Base-by-base conservation (phyloP, 1,140 invertebrate species). In the Rhynchophorus ferrugineus region DNA sequence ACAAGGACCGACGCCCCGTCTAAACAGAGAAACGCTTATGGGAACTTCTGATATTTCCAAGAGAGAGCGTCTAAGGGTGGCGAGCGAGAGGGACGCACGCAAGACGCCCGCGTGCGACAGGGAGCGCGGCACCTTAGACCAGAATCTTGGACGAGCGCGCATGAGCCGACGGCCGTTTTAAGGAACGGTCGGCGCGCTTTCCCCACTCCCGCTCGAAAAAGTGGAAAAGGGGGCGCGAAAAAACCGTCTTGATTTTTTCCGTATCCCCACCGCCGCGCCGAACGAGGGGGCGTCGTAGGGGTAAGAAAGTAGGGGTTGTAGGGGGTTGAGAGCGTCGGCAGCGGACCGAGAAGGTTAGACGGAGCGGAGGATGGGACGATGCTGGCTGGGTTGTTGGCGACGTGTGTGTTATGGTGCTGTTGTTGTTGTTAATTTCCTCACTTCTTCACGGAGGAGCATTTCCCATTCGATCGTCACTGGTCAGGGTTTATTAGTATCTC, bases 121-220 rank as follows among this genome's bases (percentile, higher is more conserved):
- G 54, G 63, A 68, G 7, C 21, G 45, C 33, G 42, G 51, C 59
- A 63, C 66, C 63, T 68, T 68, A 68, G 66, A 68, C 62, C 59
- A 65, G 53, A 59, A 65, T 67, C 66, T 68, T 68, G 64, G 50
- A 54, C 22, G 6, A 41, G 8, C 48, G 61, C 62, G 64, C 65
- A 64, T 56, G 65, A 63, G 58, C 45, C 52, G n/a, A n/a, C n/a
- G n/a, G n/a, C n/a, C 49, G 57, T 59, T 59, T 51, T 63, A 65
- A 67, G 63, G 65, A 64, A 61, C 49, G 43, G 51, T 52, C 49
- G 49, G 48, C 56, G 58, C 51, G 58, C 61, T 58, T 58, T 57
- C 58, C 60, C 59, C 61, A 49, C 60, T 56, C 49, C 61, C 57
- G 39, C 55, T 52, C 43, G 50, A 43, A 44, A 46, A 53, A 52